These are phyloP conservation scores for Ectropis grisescens DNA, from an alignment of 1,140 invertebrate species.

Conservation along the genomic window DNA sequence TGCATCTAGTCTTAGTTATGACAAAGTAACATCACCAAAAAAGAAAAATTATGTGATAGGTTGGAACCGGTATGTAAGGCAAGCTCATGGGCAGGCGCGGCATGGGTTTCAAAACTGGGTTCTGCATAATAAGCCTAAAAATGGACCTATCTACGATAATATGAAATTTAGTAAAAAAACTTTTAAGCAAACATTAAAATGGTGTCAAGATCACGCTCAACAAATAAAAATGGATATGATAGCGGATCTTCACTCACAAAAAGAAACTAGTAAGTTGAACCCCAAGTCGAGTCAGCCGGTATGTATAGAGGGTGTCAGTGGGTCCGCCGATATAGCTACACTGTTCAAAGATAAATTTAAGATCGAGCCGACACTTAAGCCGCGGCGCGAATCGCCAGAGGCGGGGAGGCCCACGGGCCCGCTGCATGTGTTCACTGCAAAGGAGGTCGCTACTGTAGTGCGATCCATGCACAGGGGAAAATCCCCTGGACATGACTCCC, in stretches of 20 bases:
- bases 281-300: background rate
- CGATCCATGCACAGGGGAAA: background rate
- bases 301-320: background rate
- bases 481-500: background rate
- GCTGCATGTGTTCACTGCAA: background rate
- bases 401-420: too few species aligned
- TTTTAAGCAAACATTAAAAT: background rate
- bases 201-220: background rate
- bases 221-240: background rate
- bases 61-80: slow-evolving; percentile 9
- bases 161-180: slow-evolving; percentile 1
- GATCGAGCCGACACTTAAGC: background rate
- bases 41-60: background rate
- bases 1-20: background rate
- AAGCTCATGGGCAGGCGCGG: slow-evolving; percentile 8
- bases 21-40: background rate
- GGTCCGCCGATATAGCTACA: background rate
- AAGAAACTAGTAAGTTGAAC: background rate
- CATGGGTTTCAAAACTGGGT: slow-evolving; percentile 5
- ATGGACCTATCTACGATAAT: slow-evolving; percentile 2
- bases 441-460: background rate
- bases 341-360: background rate
- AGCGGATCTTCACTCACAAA: background rate
- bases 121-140: slow-evolving; percentile 1
- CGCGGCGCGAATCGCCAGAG: too few species aligned